Percentiles rank a stretch among this genome's conserved stretches.
Evolutionary conservation across 2,113 vertebrate species (phyloP).

Genomic region (Nanger granti): DNA sequence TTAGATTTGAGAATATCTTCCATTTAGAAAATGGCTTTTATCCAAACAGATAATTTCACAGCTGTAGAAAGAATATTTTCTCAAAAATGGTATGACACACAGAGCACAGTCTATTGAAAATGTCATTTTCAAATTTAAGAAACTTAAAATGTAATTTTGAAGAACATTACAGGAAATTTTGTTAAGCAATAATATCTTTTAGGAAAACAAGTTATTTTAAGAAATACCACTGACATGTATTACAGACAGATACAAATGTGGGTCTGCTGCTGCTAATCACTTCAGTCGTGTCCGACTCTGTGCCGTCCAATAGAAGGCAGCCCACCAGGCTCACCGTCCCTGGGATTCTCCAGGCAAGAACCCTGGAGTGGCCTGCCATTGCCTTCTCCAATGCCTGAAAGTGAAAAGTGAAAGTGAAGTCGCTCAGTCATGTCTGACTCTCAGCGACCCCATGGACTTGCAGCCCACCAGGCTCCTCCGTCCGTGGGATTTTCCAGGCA

Average conservation of each 20-base stretch:
- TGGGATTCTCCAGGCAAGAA: too few relatives aligned
- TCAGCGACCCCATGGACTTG: too few relatives aligned
- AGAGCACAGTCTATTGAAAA: not conserved
- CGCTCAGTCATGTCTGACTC: too few relatives aligned
- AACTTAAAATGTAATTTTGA: not conserved
- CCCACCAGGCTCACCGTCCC: too few relatives aligned
- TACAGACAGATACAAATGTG: not conserved
- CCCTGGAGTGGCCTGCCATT: too few relatives aligned
- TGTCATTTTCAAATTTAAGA: constrained; percentile 16
- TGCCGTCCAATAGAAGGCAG: too few relatives aligned
- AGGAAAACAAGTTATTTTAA: not conserved
- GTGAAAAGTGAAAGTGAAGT: too few relatives aligned
- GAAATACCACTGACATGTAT: not conserved
- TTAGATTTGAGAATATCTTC: not conserved
- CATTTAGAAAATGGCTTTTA: not conserved
- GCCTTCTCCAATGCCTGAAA: too few relatives aligned
- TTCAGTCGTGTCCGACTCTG: too few relatives aligned
- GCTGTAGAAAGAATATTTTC: not conserved
- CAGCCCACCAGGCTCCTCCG: too few relatives aligned
- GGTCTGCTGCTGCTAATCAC: too few relatives aligned
- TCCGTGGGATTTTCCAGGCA: too few relatives aligned
- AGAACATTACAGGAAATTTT: not conserved
- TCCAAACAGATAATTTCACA: not conserved
- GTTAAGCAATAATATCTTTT: not conserved
- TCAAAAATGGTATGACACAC: not conserved